Conservation (phyloP, 2,113 vertebrate species). For the Andinoacara biseriatus region DNA sequence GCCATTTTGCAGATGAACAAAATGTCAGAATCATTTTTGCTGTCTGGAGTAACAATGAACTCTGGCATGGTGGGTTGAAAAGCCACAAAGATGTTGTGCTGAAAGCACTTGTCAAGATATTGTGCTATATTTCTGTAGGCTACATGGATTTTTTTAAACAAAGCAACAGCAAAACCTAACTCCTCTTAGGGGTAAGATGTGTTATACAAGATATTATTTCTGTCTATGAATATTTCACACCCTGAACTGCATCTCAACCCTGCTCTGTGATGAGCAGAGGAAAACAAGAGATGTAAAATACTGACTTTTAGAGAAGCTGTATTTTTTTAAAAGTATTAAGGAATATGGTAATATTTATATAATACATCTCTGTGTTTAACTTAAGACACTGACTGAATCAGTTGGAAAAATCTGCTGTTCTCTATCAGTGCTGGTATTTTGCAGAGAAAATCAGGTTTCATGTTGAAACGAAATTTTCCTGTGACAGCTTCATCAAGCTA, state of each 20-base stretch:
- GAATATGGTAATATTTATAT: slow-evolving; percentile 43
- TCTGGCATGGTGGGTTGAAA: slow-evolving; percentile 16
- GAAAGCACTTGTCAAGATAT: slow-evolving; percentile 18
- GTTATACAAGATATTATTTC: slow-evolving; percentile 23
- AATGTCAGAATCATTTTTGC: slow-evolving; percentile 15
- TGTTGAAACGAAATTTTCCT: neutral
- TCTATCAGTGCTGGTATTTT: neutral
- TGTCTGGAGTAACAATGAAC: neutral
- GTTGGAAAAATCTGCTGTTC: slow-evolving; percentile 2
- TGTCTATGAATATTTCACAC: slow-evolving; percentile 38
- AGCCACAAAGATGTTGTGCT: neutral
- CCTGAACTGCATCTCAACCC: slow-evolving; percentile 29
- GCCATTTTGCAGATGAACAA: slow-evolving; percentile 13
- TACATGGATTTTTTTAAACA: neutral
- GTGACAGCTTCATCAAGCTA: neutral
- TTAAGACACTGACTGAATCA: slow-evolving; percentile 9
- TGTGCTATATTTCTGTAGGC: neutral
- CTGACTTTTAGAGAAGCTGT: neutral
- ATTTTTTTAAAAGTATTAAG: slow-evolving; percentile 9
- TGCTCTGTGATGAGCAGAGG: neutral
- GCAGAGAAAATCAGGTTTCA: neutral
- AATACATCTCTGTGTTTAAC: slow-evolving; percentile 6
- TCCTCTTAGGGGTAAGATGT: slow-evolving; percentile 2
- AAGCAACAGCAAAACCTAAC: slow-evolving; percentile 36
- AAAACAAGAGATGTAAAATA: slow-evolving; percentile 21